Base-by-base conservation (phyloP, 2,888 invertebrate species). In the Octodonta nipae region DNA sequence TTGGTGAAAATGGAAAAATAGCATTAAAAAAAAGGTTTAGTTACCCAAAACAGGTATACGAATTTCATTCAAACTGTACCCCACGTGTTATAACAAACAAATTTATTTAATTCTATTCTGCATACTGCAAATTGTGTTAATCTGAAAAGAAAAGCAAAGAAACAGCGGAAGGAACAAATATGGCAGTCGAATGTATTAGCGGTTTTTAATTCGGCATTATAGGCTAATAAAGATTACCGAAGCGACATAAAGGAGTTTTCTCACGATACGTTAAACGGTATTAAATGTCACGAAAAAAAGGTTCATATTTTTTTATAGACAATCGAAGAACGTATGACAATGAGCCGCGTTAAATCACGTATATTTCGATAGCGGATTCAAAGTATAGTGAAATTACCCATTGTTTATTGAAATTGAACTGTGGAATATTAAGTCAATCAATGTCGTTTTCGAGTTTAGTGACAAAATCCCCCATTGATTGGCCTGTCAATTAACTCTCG, bases 381-480 rank as follows among this genome's bases (percentile, higher is more conserved):
- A 45, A 44, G 40, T 42, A 43, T 44, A 45, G 43, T 46, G 45
- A 54, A 57, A 56, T 56, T 57, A 55, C 54, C 58, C 54, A 60
- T 60, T 60, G 59, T 60, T 59, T 60, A 60, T 59, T 58, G 58
- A 58, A 59, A 58, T 58, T 59, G 56, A 56, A 52, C 48, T 47
- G 43, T 40, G 44, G 55, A 59, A 59, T 61, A 61, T 61, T 60
- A 61, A 60, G 58, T 60, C 60, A 61, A 61, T 61, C 61, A 60
- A 55, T 51, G 60, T 58, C 59, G 45, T 45, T 50, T 52, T 52
- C 40, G 49, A 54, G 51, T 52, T 46, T 54, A 52, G 58, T 61
- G 61, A 60, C 61, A 61, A 61, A 61, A 60, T 60, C 54, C 56
- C 54, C 57, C 60, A 60, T 60, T 61, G 60, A 60, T 60, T 60